A percentile compares a stretch with the other conserved stretches of the same genome.
Conservation (phyloP, 2,797 vertebrate species). For the Pangasius krempfi region DNA sequence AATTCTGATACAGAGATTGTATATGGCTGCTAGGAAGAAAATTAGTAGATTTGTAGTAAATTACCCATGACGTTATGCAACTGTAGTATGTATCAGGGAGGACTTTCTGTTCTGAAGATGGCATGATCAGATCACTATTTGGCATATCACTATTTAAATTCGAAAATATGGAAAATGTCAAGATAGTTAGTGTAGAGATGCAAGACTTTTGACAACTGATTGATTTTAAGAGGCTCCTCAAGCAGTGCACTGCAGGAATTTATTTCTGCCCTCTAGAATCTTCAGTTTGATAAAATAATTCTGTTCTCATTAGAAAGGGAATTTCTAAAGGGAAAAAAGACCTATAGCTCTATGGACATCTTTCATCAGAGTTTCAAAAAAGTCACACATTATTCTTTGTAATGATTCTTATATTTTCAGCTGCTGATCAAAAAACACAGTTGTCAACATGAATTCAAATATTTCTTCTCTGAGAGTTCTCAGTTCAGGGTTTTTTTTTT, state of each 20-base stretch:
- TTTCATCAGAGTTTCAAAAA: background rate
- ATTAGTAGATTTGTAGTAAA: background rate
- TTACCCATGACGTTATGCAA: background rate
- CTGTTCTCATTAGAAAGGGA: background rate
- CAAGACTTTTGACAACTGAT: background rate
- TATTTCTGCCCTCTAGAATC: background rate
- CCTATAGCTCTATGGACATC: background rate
- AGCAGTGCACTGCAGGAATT: background rate
- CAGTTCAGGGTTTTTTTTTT: background rate
- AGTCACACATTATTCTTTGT: background rate
- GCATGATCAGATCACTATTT: background rate
- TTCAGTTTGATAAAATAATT: background rate
- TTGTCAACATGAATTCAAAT: background rate
- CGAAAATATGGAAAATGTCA: background rate
- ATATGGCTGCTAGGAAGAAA: background rate
- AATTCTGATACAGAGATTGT: background rate
- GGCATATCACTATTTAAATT: background rate
- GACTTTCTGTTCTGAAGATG: background rate
- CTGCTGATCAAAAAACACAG: background rate
- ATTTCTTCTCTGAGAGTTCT: background rate
- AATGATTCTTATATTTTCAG: background rate
- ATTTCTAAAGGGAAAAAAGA: background rate
- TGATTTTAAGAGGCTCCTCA: slow-evolving; percentile 3
- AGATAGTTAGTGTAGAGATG: background rate
- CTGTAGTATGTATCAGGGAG: background rate